Percentiles rank a stretch among this genome's conserved stretches.
These are phyloP conservation scores for Propithecus perrieri DNA, from an alignment of 2,797 vertebrate species.

Conservation along the genomic window DNA sequence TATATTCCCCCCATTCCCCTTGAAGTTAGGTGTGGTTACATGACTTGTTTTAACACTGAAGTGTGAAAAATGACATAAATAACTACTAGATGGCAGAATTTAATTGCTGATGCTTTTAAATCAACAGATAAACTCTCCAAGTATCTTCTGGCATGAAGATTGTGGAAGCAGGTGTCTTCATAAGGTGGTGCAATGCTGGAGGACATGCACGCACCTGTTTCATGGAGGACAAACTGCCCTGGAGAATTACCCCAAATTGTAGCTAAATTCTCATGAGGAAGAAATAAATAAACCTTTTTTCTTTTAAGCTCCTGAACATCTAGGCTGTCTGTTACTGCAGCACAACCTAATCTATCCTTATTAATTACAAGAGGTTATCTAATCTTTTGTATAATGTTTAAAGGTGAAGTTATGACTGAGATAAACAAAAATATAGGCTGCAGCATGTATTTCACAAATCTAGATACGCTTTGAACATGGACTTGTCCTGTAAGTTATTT, in stretches of 20 bases:
- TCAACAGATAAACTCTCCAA: neutral
- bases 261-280: neutral
- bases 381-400: neutral
- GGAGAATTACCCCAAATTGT: neutral
- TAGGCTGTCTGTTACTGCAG: neutral
- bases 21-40: neutral
- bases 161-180: neutral
- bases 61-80: neutral
- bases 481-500: neutral
- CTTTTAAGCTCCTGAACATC: conserved; percentile 1
- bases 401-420: neutral
- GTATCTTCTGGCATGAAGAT: neutral
- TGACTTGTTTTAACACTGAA: neutral
- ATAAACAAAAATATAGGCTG: neutral
- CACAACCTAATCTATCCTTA: neutral
- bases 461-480: neutral
- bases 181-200: neutral
- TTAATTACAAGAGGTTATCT: neutral
- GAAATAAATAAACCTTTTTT: neutral
- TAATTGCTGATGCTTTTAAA: neutral
- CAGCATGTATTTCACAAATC: neutral
- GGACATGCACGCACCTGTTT: neutral
- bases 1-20: neutral
- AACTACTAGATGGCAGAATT: neutral
- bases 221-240: neutral